These are phyloP conservation scores for Macrophya alboannulata DNA, from an alignment of 2,888 invertebrate genomes.

Conservation along the genomic window DNA sequence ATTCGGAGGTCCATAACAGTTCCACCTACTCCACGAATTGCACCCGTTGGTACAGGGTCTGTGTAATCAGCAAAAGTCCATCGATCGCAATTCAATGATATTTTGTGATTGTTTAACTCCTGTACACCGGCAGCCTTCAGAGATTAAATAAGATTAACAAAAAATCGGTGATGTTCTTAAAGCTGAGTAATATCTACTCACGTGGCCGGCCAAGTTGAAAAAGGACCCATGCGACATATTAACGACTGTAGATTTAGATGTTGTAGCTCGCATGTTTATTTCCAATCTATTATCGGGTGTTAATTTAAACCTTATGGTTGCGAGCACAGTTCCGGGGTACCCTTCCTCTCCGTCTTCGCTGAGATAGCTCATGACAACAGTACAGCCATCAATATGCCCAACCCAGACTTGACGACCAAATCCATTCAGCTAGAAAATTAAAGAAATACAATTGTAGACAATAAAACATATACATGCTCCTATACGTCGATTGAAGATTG, in stretches of 20 bases:
- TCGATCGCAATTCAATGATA: conserved; percentile 89
- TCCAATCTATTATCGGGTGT: conserved; percentile 81
- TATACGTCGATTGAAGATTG: background rate
- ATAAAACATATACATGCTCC: background rate
- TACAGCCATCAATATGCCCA: conserved; percentile 77
- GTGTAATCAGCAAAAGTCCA: conserved; percentile 86
- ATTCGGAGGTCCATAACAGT: conserved; percentile 89
- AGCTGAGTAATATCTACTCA: conserved; percentile 69
- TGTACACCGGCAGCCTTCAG: conserved; percentile 84
- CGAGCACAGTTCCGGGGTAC: conserved; percentile 83
- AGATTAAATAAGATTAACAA: background rate
- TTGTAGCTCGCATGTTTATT: conserved; percentile 81
- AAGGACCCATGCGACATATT: conserved; percentile 84
- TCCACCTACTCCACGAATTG: conserved; percentile 86
- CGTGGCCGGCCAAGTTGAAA: conserved; percentile 85
- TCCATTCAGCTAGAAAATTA: conserved; percentile 66
- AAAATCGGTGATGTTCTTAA: background rate
- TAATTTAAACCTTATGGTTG: conserved; percentile 81
- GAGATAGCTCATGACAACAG: conserved; percentile 79
- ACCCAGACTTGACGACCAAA: conserved; percentile 80
- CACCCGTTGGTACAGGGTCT: conserved; percentile 87
- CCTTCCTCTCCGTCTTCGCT: conserved; percentile 83
- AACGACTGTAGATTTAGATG: conserved; percentile 82
- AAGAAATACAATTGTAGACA: background rate
- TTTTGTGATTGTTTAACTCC: conserved; percentile 85